Percentiles rank a stretch among this genome's conserved stretches.
These are phyloP conservation scores for Arge pagana DNA, from an alignment of 2,888 invertebrate genomes.

Conservation along the genomic window DNA sequence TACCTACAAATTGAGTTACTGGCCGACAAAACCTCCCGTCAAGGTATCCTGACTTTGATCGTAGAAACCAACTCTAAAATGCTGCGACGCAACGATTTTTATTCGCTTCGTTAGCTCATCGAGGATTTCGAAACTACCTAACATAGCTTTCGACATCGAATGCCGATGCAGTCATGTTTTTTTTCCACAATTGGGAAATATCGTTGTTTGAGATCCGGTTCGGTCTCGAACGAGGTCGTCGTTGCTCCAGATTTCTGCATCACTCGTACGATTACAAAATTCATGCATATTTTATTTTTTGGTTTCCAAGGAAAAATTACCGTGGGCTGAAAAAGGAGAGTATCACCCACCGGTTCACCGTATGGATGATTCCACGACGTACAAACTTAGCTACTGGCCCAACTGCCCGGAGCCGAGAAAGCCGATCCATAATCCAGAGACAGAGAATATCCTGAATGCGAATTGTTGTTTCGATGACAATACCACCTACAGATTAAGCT, in stretches of 20 bases:
- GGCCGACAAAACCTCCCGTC: slow-evolving; percentile 48
- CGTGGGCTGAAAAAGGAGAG: slow-evolving; percentile 37
- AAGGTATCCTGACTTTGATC: no score
- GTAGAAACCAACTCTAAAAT: no score
- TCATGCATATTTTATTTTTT: no score
- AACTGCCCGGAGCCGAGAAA: slow-evolving; percentile 36
- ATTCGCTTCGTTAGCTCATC: not conserved
- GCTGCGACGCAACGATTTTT: no score
- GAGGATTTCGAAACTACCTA: no score
- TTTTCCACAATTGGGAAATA: no score
- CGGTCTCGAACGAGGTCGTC: no score
- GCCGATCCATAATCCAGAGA: slow-evolving; percentile 35
- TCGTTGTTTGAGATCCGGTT: no score
- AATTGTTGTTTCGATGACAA: slow-evolving; percentile 46
- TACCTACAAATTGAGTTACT: slow-evolving; percentile 64
- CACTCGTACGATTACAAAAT: no score
- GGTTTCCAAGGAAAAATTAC: slow-evolving; percentile 38
- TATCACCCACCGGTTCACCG: slow-evolving; percentile 42
- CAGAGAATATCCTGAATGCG: slow-evolving; percentile 46
- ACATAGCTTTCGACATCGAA: no score
- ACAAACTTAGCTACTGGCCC: slow-evolving; percentile 53
- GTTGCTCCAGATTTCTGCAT: no score
- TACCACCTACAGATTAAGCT: slow-evolving; percentile 53
- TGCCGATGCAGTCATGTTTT: no score
- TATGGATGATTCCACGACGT: slow-evolving; percentile 48